Base-by-base conservation (phyloP, 2,888 invertebrate species). In the Pterostichus niger region DNA sequence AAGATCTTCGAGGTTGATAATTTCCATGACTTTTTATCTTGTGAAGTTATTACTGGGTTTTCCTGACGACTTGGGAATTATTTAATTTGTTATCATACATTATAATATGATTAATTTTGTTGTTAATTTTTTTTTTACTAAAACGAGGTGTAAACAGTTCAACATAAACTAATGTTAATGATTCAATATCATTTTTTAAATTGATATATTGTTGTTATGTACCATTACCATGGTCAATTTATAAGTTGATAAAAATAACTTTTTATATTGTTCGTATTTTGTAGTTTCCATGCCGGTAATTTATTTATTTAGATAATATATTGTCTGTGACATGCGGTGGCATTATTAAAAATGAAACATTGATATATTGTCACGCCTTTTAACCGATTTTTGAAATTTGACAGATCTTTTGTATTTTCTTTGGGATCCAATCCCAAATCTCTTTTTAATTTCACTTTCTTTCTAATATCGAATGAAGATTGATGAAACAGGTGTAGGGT, bases 1-100 rank as follows among this genome's bases (percentile, higher is more conserved):
- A n/a, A 71, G 71, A 71, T 71, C 49, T 24, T 15, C 46, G 46
- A 71, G 10, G 31, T 11, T 46, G 71, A 71, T 71, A 71, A 46
- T 17, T 71, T 59, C 5, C 6, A 10, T 9, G 59, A 59, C 3
- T 59, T 24, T 59, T 24, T 71, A 46, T 68, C 68, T 6, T 59
- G 4, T 59, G 13, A 17, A 71, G 24, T 40, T 71, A 71, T 71
- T 46, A 0, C 17, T 10, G 71, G 64, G 13, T 13, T 35, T 64
- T n/a, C 64, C 64, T 13, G 6, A 35, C n/a, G 6, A 64, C 35
- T 64, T 13, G 33, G 13, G 35, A 35, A 64, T 64, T 64, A 33
- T 33, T 33, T 33, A 24, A 24, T n/a, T n/a, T n/a, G n/a, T n/a
- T n/a, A n/a, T 3, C 2, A 24, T 24, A 24, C 1, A 24, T 24